Conservation (phyloP, 2,113 vertebrate species). For the Brachypodius melanocephalos region DNA sequence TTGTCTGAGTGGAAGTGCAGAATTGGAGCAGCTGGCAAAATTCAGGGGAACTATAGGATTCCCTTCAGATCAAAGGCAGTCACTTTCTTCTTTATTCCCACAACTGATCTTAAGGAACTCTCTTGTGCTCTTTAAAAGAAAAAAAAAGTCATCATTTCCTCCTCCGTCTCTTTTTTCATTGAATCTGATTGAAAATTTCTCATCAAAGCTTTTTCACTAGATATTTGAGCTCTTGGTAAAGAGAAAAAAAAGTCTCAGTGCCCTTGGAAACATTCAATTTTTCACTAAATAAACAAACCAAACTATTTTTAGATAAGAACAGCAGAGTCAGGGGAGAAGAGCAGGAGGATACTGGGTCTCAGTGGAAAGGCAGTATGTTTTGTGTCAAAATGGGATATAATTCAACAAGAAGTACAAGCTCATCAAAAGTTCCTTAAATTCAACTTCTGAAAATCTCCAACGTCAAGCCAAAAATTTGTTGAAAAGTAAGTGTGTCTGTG, state of each 20-base stretch:
- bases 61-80: conserved; percentile 36
- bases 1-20: conserved; percentile 28
- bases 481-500: background rate
- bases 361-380: background rate
- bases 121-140: background rate
- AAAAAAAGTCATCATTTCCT: background rate
- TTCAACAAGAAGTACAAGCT: background rate
- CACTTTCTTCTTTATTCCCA: conserved; percentile 32
- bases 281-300: conserved; percentile 37
- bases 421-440: background rate
- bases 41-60: conserved; percentile 20
- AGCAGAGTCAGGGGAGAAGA: background rate
- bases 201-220: conserved; percentile 33
- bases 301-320: conserved; percentile 35
- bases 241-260: background rate
- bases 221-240: conserved; percentile 13
- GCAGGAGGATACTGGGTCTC: background rate
- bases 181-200: conserved; percentile 5
- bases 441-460: background rate
- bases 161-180: background rate
- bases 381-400: conserved; percentile 5
- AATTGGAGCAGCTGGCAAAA: conserved; percentile 41
- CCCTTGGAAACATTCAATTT: conserved; percentile 31
- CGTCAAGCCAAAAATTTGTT: background rate
- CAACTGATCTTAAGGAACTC: background rate